Evolutionary conservation across 2,797 vertebrate species (phyloP), one percentile per base, ranked within the genome.

Genomic region (Chelon labrosus): DNA sequence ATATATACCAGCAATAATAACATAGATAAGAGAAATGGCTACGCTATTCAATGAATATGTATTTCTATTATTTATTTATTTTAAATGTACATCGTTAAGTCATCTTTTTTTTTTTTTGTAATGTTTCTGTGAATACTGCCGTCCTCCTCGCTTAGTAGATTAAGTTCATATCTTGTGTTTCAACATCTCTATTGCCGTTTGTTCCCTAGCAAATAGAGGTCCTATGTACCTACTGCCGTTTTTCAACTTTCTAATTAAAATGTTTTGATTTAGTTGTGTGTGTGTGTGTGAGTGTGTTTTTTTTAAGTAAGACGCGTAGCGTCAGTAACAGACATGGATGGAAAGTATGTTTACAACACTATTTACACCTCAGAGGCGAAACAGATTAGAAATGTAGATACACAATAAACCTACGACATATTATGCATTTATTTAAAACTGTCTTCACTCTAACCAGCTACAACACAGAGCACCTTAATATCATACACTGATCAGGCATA

Each of bases 1-100:
- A 93, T 91, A 92, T 92, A 93, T 90, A 91, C 90, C 91, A 94
- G 92, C 93, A 94, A 94, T 93, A 94, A 94, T 88, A 70, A 90
- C 90, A 88, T 92, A 91, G 87, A 89, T 79, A 85, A 91, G 79
- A 92, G 88, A 92, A 91, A 93, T 85, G 87, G 87, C 89, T 89
- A 89, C 89, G 87, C 76, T 89, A 90, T 91, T 92, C 84, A 77
- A 85, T 90, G 80, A 85, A 85, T 84, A 92, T 89, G 87, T 92
- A 91, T 91, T 91, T 92, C 80, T 90, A 89, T 90, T 91, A 93
- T 94, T 93, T 94, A 93, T 94, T 93, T 92, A 92, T 93, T 90
- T 91, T 66, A 79, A 89, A 85, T 88, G 81, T 87, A 78, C 84
- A 82, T 85, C 78, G 77, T 86, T 85, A 77, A 75, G 76, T 79